Conservation (phyloP, 2,113 vertebrate species). For the Saguinus imperator region DNA sequence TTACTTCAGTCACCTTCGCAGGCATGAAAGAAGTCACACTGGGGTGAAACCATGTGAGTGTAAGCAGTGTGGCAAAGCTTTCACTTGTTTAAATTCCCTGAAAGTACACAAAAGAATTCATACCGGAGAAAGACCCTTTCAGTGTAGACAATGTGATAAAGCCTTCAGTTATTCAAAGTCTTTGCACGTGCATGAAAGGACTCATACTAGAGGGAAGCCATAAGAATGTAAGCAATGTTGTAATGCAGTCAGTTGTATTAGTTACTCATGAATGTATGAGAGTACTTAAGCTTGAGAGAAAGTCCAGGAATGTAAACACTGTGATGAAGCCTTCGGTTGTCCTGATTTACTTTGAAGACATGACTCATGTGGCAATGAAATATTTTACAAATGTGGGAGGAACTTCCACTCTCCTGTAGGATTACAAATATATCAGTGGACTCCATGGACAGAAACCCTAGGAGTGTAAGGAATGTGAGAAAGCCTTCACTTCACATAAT, state of each 20-base stretch:
- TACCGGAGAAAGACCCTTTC: neutral
- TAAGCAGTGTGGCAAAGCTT: neutral
- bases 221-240: neutral
- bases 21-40: slow-evolving; percentile 56
- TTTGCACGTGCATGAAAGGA: neutral
- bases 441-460: neutral
- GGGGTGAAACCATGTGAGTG: neutral
- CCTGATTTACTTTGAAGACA: neutral
- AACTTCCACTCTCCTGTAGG: neutral
- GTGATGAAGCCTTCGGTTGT: neutral
- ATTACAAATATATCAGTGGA: neutral
- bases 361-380: neutral
- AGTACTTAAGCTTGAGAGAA: slow-evolving; percentile 6
- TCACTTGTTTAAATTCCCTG: neutral
- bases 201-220: neutral
- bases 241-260: neutral
- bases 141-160: neutral
- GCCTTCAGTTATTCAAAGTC: neutral
- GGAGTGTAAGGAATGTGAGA: neutral
- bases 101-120: slow-evolving; percentile 13
- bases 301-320: slow-evolving; percentile 6
- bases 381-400: neutral
- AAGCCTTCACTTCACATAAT: neutral
- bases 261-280: neutral
- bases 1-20: neutral